Evolutionary conservation across 2,797 vertebrate species (phyloP), one percentile per base, ranked within the genome.

Genomic region (Typhlichthys eigenmanni): DNA sequence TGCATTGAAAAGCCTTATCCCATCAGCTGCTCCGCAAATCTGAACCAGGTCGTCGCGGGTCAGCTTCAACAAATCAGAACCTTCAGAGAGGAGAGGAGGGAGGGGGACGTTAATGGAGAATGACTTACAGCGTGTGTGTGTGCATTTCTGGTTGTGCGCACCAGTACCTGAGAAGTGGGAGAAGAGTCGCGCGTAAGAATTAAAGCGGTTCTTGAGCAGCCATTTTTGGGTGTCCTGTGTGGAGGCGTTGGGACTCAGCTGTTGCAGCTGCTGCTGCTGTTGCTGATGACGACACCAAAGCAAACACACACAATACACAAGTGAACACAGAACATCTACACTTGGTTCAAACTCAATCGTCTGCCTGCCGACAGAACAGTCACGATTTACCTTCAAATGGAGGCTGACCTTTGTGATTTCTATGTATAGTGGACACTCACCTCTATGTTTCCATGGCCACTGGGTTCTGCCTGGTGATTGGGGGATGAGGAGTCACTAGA

Each of bases 21-120:
- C 96, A 80, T 97, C 95, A 38, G 96, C 95, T n/a, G 95, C 91
- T 75, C 96, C 96, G 90, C 96, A 97, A 80, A 97, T 97, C 85
- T 97, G 94, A 80, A 97, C 94, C 84, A 97, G 90, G 84, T 97
- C 96, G 58, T 97, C 96, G 79, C 95, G 94, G 62, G 94, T 96
- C 88, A 97, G 86, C 88, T 96, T 97, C 86, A 97, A 80, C 92
- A 97, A 95, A 93, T 97, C 96, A 89, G 95, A 95, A 95, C 96
- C 96, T 97, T 56, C 1, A 11, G 47, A 58, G 48, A 1, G 19
- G 49, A 49, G 11, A 3, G 24, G 8, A 52, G 29, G 38, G 43
- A 17, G 32, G 5, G 54, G 19, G 4, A 16, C 38, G 1, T 5
- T 34, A 10, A n/a, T 5, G 16, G 8, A 4, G 9, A 50, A 47